Conservation (phyloP, 23 tunicate genomes). For the Phallusia fumigata region DNA sequence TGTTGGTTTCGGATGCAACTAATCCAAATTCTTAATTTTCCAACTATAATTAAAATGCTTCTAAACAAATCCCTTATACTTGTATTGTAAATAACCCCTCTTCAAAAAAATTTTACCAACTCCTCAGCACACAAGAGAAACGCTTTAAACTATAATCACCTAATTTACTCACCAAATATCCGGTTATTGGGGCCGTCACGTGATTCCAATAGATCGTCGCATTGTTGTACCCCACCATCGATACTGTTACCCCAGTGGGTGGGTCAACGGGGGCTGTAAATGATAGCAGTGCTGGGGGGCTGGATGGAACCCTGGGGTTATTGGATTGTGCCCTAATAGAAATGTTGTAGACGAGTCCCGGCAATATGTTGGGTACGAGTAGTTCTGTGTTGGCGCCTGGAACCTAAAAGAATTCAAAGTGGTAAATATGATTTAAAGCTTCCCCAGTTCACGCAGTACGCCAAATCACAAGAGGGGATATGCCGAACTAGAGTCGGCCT, state of each 20-base stretch:
- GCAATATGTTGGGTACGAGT: slow-evolving; percentile 12
- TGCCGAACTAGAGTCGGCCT: too few species aligned
- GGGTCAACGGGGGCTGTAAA: slow-evolving; percentile 27
- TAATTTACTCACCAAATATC: slow-evolving; percentile 10
- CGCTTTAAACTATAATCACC: too few species aligned
- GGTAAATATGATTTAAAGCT: too few species aligned
- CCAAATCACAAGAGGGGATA: too few species aligned
- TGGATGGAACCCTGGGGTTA: slow-evolving; percentile 13
- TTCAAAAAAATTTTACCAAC: too few species aligned
- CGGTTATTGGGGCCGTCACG: slow-evolving; percentile 18
- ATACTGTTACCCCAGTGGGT: slow-evolving; percentile 19
- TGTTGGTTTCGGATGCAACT: too few species aligned
- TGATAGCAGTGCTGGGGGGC: neutral
- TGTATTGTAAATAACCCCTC: too few species aligned
- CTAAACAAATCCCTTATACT: too few species aligned
- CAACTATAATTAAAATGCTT: too few species aligned
- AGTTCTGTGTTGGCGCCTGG: slow-evolving; percentile 24
- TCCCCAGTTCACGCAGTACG: too few species aligned
- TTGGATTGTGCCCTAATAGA: slow-evolving; percentile 8
- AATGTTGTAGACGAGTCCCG: slow-evolving; percentile 24
- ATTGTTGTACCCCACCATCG: slow-evolving; percentile 25
- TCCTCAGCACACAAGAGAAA: too few species aligned
- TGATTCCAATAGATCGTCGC: slow-evolving; percentile 24
- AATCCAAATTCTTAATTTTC: too few species aligned
- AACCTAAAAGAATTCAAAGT: neutral